Conservation (phyloP, 1,140 invertebrate species). For the Gyrodactylus bullatarudis region DNA sequence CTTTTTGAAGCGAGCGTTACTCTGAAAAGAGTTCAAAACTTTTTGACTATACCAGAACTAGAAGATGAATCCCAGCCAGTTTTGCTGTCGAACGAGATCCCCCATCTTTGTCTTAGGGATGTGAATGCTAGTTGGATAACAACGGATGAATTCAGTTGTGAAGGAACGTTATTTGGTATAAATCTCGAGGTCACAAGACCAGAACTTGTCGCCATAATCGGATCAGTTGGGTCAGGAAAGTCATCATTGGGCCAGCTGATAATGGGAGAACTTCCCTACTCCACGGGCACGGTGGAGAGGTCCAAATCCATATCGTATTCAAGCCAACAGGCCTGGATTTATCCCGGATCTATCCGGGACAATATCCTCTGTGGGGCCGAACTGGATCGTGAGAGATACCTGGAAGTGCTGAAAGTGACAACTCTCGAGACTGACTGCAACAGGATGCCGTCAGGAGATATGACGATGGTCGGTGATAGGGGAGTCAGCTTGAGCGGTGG, state of each 20-base stretch:
- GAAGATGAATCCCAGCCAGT: too few species aligned
- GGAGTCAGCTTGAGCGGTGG: conserved; percentile 80
- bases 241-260: conserved; percentile 50
- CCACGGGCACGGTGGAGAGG: conserved; percentile 10
- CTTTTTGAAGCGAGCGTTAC: too few species aligned
- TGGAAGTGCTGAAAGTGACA: too few species aligned
- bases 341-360: conserved; percentile 48
- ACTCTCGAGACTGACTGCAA: too few species aligned
- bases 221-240: conserved; percentile 54
- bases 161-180: background rate
- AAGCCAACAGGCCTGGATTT: conserved; percentile 80
- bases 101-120: too few species aligned
- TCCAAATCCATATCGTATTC: too few species aligned
- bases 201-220: conserved; percentile 14
- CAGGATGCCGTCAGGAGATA: conserved; percentile 38
- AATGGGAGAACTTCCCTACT: conserved; percentile 52
- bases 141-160: too few species aligned
- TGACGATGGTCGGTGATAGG: conserved; percentile 51
- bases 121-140: too few species aligned
- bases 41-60: too few species aligned
- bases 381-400: conserved; percentile 36
- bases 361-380: conserved; percentile 45
- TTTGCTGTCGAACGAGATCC: too few species aligned
- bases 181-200: background rate
- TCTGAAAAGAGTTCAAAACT: too few species aligned